A percentile compares a stretch with the other conserved stretches of the same genome.
phyloP scores from a whole-genome alignment of 2,888 invertebrate genomes.

The Germaria angustata region DNA sequence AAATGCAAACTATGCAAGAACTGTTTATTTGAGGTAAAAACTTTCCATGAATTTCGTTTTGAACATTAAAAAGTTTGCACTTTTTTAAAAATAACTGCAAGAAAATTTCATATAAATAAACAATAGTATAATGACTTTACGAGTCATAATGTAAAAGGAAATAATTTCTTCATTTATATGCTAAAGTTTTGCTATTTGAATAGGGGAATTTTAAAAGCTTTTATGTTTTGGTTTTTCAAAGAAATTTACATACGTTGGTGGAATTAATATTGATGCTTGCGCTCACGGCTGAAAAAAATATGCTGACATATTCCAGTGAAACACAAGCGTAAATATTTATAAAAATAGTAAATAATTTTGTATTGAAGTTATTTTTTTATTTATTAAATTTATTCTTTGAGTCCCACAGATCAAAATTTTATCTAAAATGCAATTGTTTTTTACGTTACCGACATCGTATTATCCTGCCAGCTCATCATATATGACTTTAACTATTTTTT shows the following conservation, averaged over 20 bases:
- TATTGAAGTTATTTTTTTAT: too few species aligned
- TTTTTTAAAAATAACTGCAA: background rate
- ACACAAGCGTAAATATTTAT: too few species aligned
- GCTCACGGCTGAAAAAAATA: too few species aligned
- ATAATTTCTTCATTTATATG: constrained; percentile 1
- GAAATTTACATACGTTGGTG: background rate
- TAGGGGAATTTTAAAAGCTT: background rate
- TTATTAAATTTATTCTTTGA: too few species aligned
- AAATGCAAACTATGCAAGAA: background rate
- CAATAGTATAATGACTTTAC: background rate
- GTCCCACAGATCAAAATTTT: too few species aligned
- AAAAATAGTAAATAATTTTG: too few species aligned
- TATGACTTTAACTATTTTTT: too few species aligned
- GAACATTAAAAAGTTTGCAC: constrained; percentile 4
- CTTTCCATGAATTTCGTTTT: background rate
- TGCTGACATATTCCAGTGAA: too few species aligned
- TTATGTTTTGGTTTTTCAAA: background rate
- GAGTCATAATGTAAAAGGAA: background rate
- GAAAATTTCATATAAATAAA: background rate
- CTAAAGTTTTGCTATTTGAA: background rate
- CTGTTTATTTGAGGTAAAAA: background rate
- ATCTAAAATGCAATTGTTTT: too few species aligned
- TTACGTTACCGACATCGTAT: too few species aligned
- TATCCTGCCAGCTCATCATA: too few species aligned
- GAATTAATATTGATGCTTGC: too few species aligned